phyloP scores from a whole-genome alignment of 2,888 invertebrate genomes.

The Acleris cristana region DNA sequence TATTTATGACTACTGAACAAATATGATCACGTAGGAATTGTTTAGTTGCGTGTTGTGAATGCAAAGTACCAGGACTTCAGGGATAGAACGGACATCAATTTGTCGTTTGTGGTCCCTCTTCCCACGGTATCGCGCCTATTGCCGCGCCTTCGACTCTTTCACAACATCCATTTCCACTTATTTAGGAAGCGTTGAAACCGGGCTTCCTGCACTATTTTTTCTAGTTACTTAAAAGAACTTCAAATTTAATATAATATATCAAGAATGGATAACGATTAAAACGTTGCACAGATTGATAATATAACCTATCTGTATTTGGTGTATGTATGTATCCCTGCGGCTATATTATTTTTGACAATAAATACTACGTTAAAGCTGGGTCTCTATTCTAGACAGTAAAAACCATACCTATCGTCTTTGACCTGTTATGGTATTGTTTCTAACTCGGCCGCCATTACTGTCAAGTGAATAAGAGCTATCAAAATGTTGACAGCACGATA shows the following conservation, averaged over 20 bases:
- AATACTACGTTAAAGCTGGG: no score
- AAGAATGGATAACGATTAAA: no score
- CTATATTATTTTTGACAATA: no score
- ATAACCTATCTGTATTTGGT: no score
- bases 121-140: conserved; percentile 31
- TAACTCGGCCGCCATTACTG: no score
- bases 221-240: neutral
- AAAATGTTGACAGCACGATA: no score
- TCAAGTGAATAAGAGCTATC: no score
- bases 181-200: conserved; percentile 32
- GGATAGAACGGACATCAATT: conserved; percentile 5
- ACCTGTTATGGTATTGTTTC: no score
- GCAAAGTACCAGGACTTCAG: conserved; percentile 23
- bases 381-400: no score
- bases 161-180: conserved; percentile 36
- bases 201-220: conserved; percentile 28
- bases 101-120: conserved; percentile 28
- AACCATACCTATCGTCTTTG: no score
- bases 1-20: conserved; percentile 22
- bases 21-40: conserved; percentile 23
- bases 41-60: conserved; percentile 20
- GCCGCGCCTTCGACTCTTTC: conserved; percentile 29
- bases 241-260: neutral
- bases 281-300: no score
- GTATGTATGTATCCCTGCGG: no score